Base-by-base conservation (phyloP, 1,140 invertebrate genomes). In the Ceratosolen fusciceps region DNA sequence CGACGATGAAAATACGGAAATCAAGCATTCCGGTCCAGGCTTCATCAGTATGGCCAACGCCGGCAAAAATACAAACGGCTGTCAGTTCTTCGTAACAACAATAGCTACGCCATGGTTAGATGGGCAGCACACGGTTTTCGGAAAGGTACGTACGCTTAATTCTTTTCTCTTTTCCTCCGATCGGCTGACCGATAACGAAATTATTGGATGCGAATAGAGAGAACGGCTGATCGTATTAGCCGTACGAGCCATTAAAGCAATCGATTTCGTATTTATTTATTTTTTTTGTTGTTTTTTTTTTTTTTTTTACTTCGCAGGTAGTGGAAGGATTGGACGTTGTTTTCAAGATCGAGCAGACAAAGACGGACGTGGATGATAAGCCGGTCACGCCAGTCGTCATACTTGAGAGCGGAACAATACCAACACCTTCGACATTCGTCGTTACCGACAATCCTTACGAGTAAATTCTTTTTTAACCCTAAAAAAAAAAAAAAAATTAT, bases 1-100 rank as follows among this genome's bases (percentile, higher is more conserved):
- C 88, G 92, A 95, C 49, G 98, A 99, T 91, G 98, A 99, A 90
- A 98, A 97, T 87, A 96, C 99, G 87, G 94, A 94, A 71, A 92
- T 98, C 16, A 95, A 96, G 85, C 98, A 99, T 85, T 94, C 93
- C 80, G 93, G 93, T 16, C 92, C 97, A 16, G 98, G 98, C 47
- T 96, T 97, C 90, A 88, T 99, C 12, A 97, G 96, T 56, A 99
- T 99, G 98, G 98, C 98, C 0, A 99, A 99, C 91, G 94, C 94
- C 89, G 96, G 95, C 89, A 92, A 90, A 67, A 89, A 96, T 82
- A 93, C 94, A n/a, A 96, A 95, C 84, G 98, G 98, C 39, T 98
- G 96, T 84, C 98, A 99, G 88, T 99, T 99, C 89, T 98, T 99
- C 88, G 97, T 99, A 85, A 98, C 96, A 9, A 96, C 95, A 5